These are phyloP conservation scores for Carcinoscorpius rotundicauda DNA, from an alignment of 1,140 invertebrate species.

Conservation along the genomic window DNA sequence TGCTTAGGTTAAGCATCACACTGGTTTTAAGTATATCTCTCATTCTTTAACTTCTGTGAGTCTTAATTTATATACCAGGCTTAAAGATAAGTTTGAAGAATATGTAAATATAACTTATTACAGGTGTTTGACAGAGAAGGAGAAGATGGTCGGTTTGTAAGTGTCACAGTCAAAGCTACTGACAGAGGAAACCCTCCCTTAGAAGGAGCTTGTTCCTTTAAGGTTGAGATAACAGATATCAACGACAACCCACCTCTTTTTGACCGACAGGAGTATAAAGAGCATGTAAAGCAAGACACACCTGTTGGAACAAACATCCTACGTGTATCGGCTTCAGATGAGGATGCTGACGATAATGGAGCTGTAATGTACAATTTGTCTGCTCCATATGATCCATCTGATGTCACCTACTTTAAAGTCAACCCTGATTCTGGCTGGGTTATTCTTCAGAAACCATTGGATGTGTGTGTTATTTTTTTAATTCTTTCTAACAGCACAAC, in stretches of 20 bases:
- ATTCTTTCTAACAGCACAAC: no score
- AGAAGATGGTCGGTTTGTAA: conserved; percentile 88
- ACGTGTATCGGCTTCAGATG: conserved; percentile 81
- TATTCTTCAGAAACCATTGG: conserved; percentile 78
- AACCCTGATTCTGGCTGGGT: conserved; percentile 93
- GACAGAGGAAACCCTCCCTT: conserved; percentile 86
- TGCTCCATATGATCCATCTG: conserved; percentile 69
- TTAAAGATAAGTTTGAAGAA: no score
- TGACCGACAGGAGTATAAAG: conserved; percentile 89
- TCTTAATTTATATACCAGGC: no score
- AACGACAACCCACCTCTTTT: conserved; percentile 86
- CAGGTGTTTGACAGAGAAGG: conserved; percentile 81
- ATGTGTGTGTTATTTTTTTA: conserved; percentile 33
- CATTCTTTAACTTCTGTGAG: no score
- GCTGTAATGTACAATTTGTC: conserved; percentile 50
- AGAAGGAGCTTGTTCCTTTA: conserved; percentile 88
- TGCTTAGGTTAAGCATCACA: no score
- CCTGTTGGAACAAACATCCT: conserved; percentile 87
- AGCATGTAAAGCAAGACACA: conserved; percentile 93
- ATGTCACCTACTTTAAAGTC: conserved; percentile 87
- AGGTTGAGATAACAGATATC: conserved; percentile 88
- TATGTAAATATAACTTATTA: not conserved
- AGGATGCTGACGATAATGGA: conserved; percentile 89
- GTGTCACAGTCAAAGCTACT: conserved; percentile 86
- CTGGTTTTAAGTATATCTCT: no score